These are phyloP conservation scores for Tigriopus californicus DNA, from an alignment of 2,888 invertebrate species.

Conservation along the genomic window DNA sequence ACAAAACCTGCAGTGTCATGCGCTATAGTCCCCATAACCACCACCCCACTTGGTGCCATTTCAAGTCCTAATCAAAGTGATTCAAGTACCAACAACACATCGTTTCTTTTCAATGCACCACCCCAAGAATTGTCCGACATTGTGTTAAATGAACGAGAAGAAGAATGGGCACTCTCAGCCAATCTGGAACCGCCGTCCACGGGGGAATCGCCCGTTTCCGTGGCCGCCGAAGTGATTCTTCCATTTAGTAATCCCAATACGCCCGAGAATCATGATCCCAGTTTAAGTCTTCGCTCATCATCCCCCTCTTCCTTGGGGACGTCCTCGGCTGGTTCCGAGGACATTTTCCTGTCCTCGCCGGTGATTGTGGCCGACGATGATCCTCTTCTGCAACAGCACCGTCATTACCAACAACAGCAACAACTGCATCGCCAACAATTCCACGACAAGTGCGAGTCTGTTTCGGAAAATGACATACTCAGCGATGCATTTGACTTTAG, in stretches of 20 bases:
- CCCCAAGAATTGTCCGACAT: not conserved
- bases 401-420: not conserved
- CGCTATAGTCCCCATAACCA: too few species aligned
- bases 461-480: not conserved
- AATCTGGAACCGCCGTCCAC: not conserved
- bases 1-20: too few species aligned
- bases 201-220: not conserved
- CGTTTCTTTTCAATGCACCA: too few species aligned
- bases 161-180: not conserved
- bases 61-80: not conserved
- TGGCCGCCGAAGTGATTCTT: not conserved
- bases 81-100: too few species aligned
- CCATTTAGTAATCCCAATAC: not conserved
- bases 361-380: not conserved
- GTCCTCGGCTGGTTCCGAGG: not conserved
- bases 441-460: not conserved
- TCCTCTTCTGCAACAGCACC: too few species aligned
- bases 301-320: not conserved
- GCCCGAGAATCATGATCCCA: not conserved
- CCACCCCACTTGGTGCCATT: not conserved
- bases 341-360: too few species aligned
- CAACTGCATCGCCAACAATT: not conserved
- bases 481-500: not conserved
- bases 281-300: not conserved
- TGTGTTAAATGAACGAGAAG: not conserved